Percentiles rank a stretch among this genome's conserved stretches.
Conservation (phyloP, 2,797 vertebrate species). For the Mormyrops attenuatus region DNA sequence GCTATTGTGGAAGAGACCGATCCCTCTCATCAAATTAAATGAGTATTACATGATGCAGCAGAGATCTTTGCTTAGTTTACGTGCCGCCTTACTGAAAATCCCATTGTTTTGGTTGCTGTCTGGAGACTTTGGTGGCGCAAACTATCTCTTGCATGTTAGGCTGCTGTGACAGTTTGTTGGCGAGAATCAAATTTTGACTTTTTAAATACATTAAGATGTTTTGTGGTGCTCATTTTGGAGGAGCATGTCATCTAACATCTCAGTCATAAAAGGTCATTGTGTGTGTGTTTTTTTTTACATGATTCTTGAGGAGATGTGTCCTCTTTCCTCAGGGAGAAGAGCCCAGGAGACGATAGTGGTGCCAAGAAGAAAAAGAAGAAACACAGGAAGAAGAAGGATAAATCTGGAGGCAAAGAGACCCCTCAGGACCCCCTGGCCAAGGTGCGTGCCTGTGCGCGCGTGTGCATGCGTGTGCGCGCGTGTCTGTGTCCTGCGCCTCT, state of each 20-base stretch:
- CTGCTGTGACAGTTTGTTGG: neutral
- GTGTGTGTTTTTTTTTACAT: neutral
- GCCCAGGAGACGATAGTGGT: conserved; percentile 79
- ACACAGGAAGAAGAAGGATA: conserved; percentile 93
- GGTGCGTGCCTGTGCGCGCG: conserved; percentile 49
- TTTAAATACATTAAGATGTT: neutral
- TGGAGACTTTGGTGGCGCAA: neutral
- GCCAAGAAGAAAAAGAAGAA: conserved; percentile 99
- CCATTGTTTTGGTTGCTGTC: neutral
- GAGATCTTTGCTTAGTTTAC: neutral
- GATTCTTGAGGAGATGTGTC: neutral
- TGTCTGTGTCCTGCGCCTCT: neutral
- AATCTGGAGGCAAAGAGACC: conserved; percentile 73
- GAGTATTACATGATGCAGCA: neutral
- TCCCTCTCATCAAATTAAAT: neutral
- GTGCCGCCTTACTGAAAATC: neutral
- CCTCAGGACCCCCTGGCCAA: conserved; percentile 78
- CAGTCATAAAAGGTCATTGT: neutral
- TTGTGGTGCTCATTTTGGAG: neutral
- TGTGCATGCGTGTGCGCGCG: neutral
- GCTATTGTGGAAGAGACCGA: neutral
- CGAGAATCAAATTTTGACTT: neutral
- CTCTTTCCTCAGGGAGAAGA: conserved; percentile 66
- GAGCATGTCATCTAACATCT: neutral
- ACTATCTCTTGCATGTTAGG: neutral